These are phyloP conservation scores for Drosophila austrosaltans DNA, from an alignment of 2,888 invertebrate genomes.

Conservation along the genomic window DNA sequence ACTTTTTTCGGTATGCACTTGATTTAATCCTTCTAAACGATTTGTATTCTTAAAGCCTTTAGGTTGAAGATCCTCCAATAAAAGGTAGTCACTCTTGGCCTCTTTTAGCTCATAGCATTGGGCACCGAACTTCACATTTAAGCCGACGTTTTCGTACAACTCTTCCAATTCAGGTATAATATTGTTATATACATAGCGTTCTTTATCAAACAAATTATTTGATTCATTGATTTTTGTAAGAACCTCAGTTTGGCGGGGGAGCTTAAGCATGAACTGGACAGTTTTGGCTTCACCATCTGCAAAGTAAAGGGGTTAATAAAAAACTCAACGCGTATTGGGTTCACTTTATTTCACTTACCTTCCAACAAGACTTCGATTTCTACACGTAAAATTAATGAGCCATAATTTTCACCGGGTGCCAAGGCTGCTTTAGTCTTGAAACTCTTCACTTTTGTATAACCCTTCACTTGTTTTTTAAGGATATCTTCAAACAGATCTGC, in stretches of 20 bases:
- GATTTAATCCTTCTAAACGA: conserved; percentile 70
- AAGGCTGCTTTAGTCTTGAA: conserved; percentile 52
- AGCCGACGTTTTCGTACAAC: conserved; percentile 52
- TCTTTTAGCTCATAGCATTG: conserved; percentile 25
- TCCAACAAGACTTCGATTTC: conserved; percentile 63
- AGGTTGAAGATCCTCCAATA: conserved; percentile 71
- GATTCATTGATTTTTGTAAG: conserved; percentile 32
- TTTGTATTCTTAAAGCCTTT: conserved; percentile 65
- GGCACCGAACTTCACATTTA: conserved; percentile 51
- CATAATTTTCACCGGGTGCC: conserved; percentile 78
- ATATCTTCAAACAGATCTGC: conserved; percentile 57
- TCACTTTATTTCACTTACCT: conserved; percentile 37
- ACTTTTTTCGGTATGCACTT: conserved; percentile 66
- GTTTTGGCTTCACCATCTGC: conserved; percentile 29
- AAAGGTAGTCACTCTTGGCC: conserved; percentile 40
- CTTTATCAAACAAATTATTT: conserved; percentile 58
- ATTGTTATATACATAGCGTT: conserved; percentile 57
- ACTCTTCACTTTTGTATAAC: conserved; percentile 42
- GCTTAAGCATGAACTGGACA: conserved; percentile 43
- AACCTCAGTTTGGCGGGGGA: neutral
- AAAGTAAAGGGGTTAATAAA: neutral
- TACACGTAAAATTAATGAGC: conserved; percentile 70
- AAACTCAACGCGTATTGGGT: neutral
- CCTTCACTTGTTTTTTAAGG: conserved; percentile 44
- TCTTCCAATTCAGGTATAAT: conserved; percentile 58